These are phyloP conservation scores for Pogonus chalceus DNA, from an alignment of 1,140 invertebrate species.

Conservation along the genomic window DNA sequence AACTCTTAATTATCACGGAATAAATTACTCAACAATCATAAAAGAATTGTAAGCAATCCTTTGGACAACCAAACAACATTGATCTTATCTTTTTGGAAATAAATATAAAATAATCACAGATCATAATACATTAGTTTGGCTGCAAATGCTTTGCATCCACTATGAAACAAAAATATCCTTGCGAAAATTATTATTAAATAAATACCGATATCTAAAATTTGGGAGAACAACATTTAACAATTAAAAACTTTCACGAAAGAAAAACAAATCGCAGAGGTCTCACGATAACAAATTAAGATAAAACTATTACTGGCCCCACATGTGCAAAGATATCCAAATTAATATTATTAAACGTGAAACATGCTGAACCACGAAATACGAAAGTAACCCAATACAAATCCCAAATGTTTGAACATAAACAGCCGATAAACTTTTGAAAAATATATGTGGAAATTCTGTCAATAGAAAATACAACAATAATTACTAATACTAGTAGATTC, in stretches of 20 bases:
- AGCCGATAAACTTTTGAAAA: background rate
- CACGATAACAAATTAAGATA: background rate
- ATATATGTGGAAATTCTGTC: background rate
- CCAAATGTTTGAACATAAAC: background rate
- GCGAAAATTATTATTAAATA: background rate
- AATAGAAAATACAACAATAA: background rate
- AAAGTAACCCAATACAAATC: background rate
- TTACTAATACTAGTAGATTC: too few relatives aligned
- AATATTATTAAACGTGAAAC: background rate
- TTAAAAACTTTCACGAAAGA: background rate
- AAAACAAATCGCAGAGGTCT: background rate
- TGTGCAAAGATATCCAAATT: background rate
- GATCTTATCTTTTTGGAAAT: conserved; percentile 26
- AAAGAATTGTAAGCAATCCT: conserved; percentile 30
- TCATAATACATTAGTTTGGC: conserved; percentile 24
- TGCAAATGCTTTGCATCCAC: conserved; percentile 1
- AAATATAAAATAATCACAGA: conserved; percentile 24
- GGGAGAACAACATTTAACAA: background rate
- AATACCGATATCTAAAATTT: background rate
- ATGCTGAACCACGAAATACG: background rate
- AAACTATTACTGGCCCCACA: background rate
- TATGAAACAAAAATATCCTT: background rate
- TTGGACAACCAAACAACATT: conserved; percentile 34
- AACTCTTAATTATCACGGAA: conserved; percentile 23
- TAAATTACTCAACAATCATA: conserved; percentile 24